A percentile compares a stretch with the other conserved stretches of the same genome.
These are phyloP conservation scores for Caenorhabditis briggsae DNA, from an alignment of 1,140 invertebrate species.

Conservation along the genomic window DNA sequence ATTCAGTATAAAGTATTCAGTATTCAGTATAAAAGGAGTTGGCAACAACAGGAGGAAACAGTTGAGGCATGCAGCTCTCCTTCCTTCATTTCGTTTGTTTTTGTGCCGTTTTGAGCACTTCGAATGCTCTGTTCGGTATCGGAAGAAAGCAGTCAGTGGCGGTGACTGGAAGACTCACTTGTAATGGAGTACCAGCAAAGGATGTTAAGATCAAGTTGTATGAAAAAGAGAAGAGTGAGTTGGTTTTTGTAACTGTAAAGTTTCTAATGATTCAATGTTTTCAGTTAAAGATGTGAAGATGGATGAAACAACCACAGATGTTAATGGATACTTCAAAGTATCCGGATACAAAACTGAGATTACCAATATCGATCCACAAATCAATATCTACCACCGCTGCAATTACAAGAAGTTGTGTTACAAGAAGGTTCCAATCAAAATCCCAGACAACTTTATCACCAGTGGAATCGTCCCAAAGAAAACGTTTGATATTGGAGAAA, in stretches of 20 bases:
- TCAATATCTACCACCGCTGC: constrained; percentile 71
- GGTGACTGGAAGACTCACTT: constrained; percentile 70
- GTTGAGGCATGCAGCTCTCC: neutral
- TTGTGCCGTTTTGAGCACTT: constrained; percentile 17
- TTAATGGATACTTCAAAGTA: constrained; percentile 70
- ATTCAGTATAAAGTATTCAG: no score
- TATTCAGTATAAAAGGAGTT: neutral
- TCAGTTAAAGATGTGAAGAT: constrained; percentile 72
- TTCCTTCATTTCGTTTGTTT: neutral
- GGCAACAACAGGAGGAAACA: neutral
- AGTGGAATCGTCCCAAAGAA: constrained; percentile 69
- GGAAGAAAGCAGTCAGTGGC: constrained; percentile 66
- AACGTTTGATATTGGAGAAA: constrained; percentile 69
- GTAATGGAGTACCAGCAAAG: constrained; percentile 69
- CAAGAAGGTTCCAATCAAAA: constrained; percentile 72
- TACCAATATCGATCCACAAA: constrained; percentile 72
- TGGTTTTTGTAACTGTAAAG: neutral
- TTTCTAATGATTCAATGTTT: neutral
- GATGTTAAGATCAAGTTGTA: constrained; percentile 74
- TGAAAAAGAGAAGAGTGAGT: constrained; percentile 68
- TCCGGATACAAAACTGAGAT: constrained; percentile 72
- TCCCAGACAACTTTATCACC: constrained; percentile 72
- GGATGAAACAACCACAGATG: constrained; percentile 71
- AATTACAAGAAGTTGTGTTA: constrained; percentile 61
- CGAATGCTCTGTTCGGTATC: constrained; percentile 45